Conservation (phyloP, 2,113 vertebrate genomes). For the Thamnophis sirtalis region DNA sequence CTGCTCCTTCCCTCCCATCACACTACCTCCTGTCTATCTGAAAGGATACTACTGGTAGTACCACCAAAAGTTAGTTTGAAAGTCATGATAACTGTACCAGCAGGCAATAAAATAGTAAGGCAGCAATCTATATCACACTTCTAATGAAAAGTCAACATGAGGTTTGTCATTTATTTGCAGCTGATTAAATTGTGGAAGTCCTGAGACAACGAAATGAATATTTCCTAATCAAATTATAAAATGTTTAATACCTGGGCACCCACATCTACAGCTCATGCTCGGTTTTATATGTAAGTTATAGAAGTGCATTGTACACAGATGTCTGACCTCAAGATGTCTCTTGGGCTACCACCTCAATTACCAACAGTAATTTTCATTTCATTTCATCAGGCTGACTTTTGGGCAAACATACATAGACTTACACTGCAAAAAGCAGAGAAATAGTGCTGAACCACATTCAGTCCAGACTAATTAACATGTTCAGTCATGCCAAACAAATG, state of each 20-base stretch:
- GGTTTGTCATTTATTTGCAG: constrained; percentile 38
- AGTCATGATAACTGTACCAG: constrained; percentile 52
- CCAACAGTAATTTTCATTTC: background rate
- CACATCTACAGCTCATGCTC: constrained; percentile 1
- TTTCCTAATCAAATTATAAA: constrained; percentile 45
- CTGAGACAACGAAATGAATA: constrained; percentile 21
- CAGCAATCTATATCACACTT: constrained; percentile 47
- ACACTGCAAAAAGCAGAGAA: background rate
- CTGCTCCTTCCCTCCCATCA: constrained; percentile 29
- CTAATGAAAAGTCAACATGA: constrained; percentile 52
- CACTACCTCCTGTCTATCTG: constrained; percentile 1
- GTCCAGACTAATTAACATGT: background rate
- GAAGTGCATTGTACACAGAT: background rate
- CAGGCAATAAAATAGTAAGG: constrained; percentile 67
- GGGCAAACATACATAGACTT: background rate
- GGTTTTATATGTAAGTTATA: background rate
- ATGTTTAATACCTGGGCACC: constrained; percentile 23
- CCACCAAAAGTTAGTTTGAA: constrained; percentile 34
- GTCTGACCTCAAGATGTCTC: background rate
- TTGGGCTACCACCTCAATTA: background rate
- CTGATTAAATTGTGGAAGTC: constrained; percentile 35
- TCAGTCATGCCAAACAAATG: background rate
- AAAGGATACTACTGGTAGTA: constrained; percentile 22
- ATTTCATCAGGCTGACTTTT: background rate
- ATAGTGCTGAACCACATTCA: background rate